phyloP scores from a whole-genome alignment of 2,113 vertebrate genomes.

The Hystrix brachyura region DNA sequence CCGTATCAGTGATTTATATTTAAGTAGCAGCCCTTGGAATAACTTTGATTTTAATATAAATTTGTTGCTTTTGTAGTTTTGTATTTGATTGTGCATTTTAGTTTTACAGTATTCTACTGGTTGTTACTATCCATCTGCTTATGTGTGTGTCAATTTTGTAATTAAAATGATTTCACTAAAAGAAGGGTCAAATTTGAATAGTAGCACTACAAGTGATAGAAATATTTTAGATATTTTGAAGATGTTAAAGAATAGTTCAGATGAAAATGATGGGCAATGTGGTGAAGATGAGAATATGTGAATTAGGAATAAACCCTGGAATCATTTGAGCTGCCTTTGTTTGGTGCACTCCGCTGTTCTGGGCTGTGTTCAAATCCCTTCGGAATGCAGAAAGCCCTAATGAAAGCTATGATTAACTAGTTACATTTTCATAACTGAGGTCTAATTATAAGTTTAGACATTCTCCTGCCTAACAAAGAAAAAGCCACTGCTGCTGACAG shows the following conservation, averaged over 20 bases:
- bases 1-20: not conserved
- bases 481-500: conserved; percentile 78
- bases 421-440: conserved; percentile 80
- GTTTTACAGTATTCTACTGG: not conserved
- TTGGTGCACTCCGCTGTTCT: not conserved
- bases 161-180: conserved; percentile 17
- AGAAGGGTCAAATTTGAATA: not conserved
- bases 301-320: conserved; percentile 1
- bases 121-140: not conserved
- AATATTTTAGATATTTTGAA: conserved; percentile 43
- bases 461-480: conserved; percentile 76
- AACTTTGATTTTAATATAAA: not conserved
- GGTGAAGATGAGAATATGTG: not conserved
- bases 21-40: not conserved
- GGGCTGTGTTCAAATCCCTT: conserved; percentile 2
- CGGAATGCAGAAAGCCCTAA: conserved; percentile 56
- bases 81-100: not conserved
- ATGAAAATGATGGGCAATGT: not conserved
- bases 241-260: conserved; percentile 29
- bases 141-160: not conserved
- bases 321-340: conserved; percentile 18
- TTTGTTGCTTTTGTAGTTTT: not conserved
- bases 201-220: not conserved
- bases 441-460: conserved; percentile 85
- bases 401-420: conserved; percentile 79